phyloP scores from a whole-genome alignment of 1,140 invertebrate species.

The Brachionus rubens region DNA sequence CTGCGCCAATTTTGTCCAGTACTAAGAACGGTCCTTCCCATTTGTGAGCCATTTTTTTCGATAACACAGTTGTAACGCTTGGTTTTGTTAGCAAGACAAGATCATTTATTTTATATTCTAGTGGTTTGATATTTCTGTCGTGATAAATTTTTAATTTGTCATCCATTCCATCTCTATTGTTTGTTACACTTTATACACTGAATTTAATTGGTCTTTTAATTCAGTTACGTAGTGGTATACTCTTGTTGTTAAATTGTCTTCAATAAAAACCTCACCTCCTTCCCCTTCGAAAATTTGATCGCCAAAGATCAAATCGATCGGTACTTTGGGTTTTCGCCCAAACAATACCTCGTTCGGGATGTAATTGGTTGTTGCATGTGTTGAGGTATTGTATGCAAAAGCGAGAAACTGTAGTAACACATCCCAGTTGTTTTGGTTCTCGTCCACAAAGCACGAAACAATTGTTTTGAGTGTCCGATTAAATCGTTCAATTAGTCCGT shows the following conservation, averaged over 20 bases:
- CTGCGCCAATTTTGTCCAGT: neutral
- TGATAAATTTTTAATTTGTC: neutral
- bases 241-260: neutral
- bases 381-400: too few relatives aligned
- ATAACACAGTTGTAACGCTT: too few relatives aligned
- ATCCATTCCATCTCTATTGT: neutral
- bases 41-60: too few relatives aligned
- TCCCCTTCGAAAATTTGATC: constrained; percentile 2
- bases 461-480: too few relatives aligned
- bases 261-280: neutral
- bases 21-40: neutral
- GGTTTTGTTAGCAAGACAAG: too few relatives aligned
- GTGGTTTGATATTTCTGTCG: neutral
- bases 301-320: neutral
- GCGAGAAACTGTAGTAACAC: too few relatives aligned
- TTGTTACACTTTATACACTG: neutral
- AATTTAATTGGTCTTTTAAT: neutral
- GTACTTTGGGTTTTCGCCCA: neutral
- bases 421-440: too few relatives aligned
- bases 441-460: too few relatives aligned
- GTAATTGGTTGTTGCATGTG: neutral
- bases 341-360: neutral
- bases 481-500: too few relatives aligned
- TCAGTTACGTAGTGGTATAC: neutral
- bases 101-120: neutral